Evolutionary conservation across 2,888 invertebrate species (phyloP), one percentile per base, ranked within the genome.

Genomic region (Lochmaea capreae): DNA sequence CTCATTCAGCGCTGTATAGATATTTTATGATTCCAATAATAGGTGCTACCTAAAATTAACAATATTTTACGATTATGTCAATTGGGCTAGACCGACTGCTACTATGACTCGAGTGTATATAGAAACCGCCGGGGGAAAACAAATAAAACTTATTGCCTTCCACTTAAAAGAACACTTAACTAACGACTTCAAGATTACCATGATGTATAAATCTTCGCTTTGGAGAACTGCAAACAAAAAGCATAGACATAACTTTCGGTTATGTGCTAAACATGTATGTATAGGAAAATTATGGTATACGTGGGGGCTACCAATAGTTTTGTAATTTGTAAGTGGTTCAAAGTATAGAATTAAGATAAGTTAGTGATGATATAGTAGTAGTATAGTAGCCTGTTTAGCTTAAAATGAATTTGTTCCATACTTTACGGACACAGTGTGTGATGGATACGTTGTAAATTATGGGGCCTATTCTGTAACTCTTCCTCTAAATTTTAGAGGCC

Each of bases 101-200:
- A 54, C 54, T 54, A 10, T 54, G 18, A 9, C 54, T 54, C 3
- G 49, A 14, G 6, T 22, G 16, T 43, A 63, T 43, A 43, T 46
- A 71, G 65, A 54, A 70, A 52, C 62, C 52, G 69, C 54, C 26
- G 42, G 63, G 18, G 43, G 59, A 63, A 54, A 71, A 65, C 58
- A 65, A 71, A 71, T 65, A 46, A 65, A 70, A 70, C 63, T 54
- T 59, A 59, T 59, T 59, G 61, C 39, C 52, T 62, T 68, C 39
- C 68, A 68, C 61, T 68, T 65, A 71, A 71, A 65, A 65, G 65
- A 71, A 71, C 71, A 71, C 58, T 71, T 65, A 65, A 71, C 71
- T 65, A 71, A 71, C 71, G 65, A 58, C 68, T 68, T 39, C 68
- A 39, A 49, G 52, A 68, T 61, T 68, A 61, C 65, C 65, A 59